Base-by-base conservation (phyloP, 2,888 invertebrate genomes). In the Dermolepida albohirtum region DNA sequence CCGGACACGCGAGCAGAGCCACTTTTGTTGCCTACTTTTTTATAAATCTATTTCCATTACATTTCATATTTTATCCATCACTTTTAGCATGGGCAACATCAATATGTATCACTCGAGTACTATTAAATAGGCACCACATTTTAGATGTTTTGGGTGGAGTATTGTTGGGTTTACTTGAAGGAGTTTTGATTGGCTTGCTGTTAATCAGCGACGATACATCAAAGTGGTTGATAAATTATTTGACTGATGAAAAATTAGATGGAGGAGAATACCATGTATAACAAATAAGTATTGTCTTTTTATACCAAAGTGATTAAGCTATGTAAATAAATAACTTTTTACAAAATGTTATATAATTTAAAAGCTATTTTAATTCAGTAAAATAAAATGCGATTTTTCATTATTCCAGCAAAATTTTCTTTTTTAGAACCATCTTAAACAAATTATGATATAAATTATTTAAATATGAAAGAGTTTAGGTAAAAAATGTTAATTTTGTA, bases 1-100 rank as follows among this genome's bases (percentile, higher is more conserved):
- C 97, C 0, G 97, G 97, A 0, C 98, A 98, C 82, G 90, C 95
- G 0, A 95, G 97, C 27, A 85, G 98, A 74, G 90, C 95, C 0
- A 87, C 91, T 4, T 88, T 93, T 80, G 85, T 97, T 17, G 85
- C 90, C 2, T 89, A 89, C 68, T 92, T 94, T 79, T 91, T 96
- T 72, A 85, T 88, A 4, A 84, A 86, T 70, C 77, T 92, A 17
- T 87, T 88, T 81, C 90, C 92, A 0, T 74, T 92, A 1, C 84
- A 89, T 0, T 71, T 79, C 12, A 74, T 92, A 62, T 87, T 88
- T 71, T 84, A 87, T 71, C 87, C 89, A 17, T 87, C 92, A 0
- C 76, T 95, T 10, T 74, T 91, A 0, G 87, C 90, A 0, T 97
- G 97, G 97, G 87, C 90, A 0, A 80, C 86, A 0, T 84, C 90